Conservation (phyloP, 2,888 invertebrate genomes). For the Eurytoma californica region DNA sequence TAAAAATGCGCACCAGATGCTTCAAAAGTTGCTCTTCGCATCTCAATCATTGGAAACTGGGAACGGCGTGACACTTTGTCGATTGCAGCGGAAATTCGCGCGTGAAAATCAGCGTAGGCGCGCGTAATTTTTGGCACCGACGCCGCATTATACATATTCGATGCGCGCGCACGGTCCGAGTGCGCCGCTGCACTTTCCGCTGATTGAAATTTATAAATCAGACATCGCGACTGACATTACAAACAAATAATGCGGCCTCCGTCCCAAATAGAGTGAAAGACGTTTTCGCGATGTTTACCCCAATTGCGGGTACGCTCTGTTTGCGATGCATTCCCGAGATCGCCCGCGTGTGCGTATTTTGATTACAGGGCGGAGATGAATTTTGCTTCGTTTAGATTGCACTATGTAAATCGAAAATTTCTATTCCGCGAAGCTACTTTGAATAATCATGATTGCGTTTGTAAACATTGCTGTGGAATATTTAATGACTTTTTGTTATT, state of each 20-base stretch:
- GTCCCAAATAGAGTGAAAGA: conserved; percentile 13
- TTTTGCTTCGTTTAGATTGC: too few relatives aligned
- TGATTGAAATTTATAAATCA: conserved; percentile 45
- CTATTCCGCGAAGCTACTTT: too few relatives aligned
- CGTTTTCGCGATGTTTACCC: too few relatives aligned
- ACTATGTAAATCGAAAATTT: too few relatives aligned
- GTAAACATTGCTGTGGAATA: neutral
- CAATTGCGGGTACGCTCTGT: neutral
- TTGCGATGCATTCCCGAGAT: neutral
- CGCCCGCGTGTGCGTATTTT: too few relatives aligned
- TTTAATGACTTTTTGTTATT: too few relatives aligned
- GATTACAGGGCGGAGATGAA: too few relatives aligned
- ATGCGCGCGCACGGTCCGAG: neutral
- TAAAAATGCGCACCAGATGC: neutral
- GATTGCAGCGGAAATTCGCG: neutral
- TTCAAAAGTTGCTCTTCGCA: neutral
- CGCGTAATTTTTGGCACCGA: neutral
- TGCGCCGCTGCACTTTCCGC: neutral
- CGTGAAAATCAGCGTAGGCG: neutral
- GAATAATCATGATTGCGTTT: too few relatives aligned
- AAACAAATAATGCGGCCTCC: neutral
- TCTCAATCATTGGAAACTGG: neutral
- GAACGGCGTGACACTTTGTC: neutral
- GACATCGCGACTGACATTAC: neutral
- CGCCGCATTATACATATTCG: neutral